Evolutionary conservation across 1,140 invertebrate species (phyloP).

Genomic region (Drosophila varians): DNA sequence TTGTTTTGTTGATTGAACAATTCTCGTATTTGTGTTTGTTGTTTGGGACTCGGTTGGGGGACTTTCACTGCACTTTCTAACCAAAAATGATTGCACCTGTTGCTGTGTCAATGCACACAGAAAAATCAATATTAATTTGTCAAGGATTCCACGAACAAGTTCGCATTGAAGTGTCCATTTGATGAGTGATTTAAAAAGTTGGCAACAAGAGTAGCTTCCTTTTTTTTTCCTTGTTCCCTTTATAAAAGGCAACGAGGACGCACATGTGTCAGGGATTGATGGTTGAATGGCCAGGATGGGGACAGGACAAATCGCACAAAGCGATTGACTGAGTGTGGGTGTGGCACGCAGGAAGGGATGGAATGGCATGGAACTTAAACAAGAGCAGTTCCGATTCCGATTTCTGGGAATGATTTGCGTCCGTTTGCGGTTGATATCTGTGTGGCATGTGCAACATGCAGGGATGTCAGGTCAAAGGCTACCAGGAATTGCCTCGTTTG

Average conservation of each 20-base stretch:
- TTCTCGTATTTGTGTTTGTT: conserved; percentile 12
- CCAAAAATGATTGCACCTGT: conserved; percentile 54
- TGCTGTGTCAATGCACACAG: conserved; percentile 16
- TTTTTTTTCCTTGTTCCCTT: conserved; percentile 22
- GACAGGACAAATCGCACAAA: conserved; percentile 9
- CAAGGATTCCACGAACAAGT: too few species aligned
- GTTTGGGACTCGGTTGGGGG: too few species aligned
- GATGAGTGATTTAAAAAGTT: too few species aligned
- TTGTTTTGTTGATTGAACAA: conserved; percentile 63
- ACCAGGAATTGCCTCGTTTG: conserved; percentile 25
- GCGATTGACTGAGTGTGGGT: neutral
- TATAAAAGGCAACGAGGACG: conserved; percentile 1
- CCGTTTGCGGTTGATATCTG: conserved; percentile 27
- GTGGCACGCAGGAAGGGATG: too few species aligned
- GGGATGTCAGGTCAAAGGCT: conserved; percentile 22
- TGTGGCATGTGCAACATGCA: conserved; percentile 22
- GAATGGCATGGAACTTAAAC: too few species aligned
- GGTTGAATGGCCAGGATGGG: conserved; percentile 15
- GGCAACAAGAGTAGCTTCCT: too few species aligned
- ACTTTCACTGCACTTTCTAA: conserved; percentile 80
- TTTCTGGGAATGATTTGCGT: conserved; percentile 35
- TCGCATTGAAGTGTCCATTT: too few species aligned
- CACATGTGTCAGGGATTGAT: conserved; percentile 33
- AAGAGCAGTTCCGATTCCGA: neutral
- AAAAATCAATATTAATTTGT: too few species aligned